phyloP scores from a whole-genome alignment of 2,113 vertebrate species.

The Meriones unguiculatus region DNA sequence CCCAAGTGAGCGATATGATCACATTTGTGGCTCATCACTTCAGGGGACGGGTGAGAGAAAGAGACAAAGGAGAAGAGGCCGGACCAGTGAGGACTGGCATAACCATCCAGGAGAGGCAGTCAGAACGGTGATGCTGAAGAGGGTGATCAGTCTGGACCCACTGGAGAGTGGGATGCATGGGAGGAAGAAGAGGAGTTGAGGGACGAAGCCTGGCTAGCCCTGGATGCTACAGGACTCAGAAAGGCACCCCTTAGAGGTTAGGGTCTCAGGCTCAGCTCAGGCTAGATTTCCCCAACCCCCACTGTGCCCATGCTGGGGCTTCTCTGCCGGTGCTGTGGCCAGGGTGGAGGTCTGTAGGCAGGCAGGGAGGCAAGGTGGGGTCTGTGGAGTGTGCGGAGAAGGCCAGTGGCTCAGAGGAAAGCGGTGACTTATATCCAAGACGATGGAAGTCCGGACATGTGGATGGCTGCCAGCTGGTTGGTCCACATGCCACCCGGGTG shows the following conservation, averaged over 20 bases:
- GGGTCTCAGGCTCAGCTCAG: background rate
- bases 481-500: background rate
- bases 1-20: background rate
- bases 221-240: background rate
- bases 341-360: background rate
- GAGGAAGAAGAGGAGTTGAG: background rate
- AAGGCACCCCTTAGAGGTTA: background rate
- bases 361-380: background rate
- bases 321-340: background rate
- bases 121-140: background rate
- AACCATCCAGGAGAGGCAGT: background rate
- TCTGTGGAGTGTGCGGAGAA: background rate
- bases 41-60: background rate
- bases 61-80: background rate
- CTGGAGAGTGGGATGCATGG: background rate
- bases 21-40: background rate
- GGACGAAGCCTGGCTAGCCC: background rate
- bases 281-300: background rate
- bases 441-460: background rate
- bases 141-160: background rate
- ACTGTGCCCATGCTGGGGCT: background rate
- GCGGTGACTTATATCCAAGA: background rate
- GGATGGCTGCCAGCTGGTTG: background rate
- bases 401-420: background rate
- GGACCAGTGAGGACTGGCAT: background rate